Evolutionary conservation across 2,888 invertebrate genomes (phyloP), one percentile per base, ranked within the genome.

Genomic region (Sycophila texana): DNA sequence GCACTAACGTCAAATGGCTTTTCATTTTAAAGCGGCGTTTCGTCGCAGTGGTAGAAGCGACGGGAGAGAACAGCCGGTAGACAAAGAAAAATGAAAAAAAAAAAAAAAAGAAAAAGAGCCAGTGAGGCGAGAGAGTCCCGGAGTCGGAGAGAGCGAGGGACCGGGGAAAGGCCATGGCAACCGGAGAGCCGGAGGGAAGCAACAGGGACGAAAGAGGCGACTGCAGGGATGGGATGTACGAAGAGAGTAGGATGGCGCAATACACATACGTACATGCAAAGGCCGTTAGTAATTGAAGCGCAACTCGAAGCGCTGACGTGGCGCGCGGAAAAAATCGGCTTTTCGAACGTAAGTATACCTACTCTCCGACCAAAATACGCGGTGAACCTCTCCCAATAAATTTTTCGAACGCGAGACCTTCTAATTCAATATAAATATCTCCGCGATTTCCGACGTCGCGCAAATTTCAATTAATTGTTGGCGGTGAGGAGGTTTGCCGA

Each of bases 121-220:
- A 7, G 16, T 10, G 22, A 22, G 60, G 7, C 12, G 14, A 12
- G 20, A 5, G 12, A 49, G 51, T 13, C 13, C n/a, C 13, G 47
- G 49, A n/a, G 12, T 20, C 39, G 18, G 55, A 18, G 51, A n/a
- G 20, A 51, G 51, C 14, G 13, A 18, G 20, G 58, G 63, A 71
- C 53, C 3, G 71, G 49, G 65, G 60, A 58, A 66, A 70, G 74
- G 57, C 74, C 73, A 74, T 74, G 74, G 70, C 70, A 79, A 79
- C 79, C 68, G 51, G 70, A 30, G 60, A 13, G n/a, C 20, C n/a
- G 63, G 67, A 67, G 51, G 2, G 67, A 76, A 76, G 70, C 68
- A 75, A 75, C 75, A 75, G 55, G 65, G 51, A 63, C 61, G 73
- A 73, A 55, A 63, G 63, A 63, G 4, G 55, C 20, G 65, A 57